These are phyloP conservation scores for Sylvilagus floridanus DNA, from an alignment of 2,797 vertebrate species.

Conservation along the genomic window DNA sequence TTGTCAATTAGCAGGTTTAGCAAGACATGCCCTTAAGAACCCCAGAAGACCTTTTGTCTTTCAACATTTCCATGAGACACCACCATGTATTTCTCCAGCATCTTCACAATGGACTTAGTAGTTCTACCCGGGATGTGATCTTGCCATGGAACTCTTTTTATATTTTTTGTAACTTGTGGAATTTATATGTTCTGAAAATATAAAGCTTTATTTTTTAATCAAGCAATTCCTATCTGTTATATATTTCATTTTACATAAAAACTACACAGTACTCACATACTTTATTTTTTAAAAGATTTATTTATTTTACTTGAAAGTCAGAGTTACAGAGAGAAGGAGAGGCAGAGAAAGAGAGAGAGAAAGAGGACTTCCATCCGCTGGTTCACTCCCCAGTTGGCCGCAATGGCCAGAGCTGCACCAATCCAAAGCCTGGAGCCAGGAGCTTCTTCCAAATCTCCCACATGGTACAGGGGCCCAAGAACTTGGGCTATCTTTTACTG, in stretches of 20 bases:
- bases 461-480: too few relatives aligned
- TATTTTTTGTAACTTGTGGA: background rate
- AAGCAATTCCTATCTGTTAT: background rate
- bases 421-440: too few relatives aligned
- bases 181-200: background rate
- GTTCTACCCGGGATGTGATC: background rate
- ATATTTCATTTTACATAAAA: background rate
- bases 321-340: too few relatives aligned
- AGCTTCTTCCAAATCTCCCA: too few relatives aligned
- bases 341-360: too few relatives aligned
- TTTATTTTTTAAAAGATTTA: too few relatives aligned
- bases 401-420: too few relatives aligned
- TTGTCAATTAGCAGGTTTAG: background rate
- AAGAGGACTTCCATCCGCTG: too few relatives aligned
- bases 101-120: background rate
- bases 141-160: background rate
- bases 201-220: background rate
- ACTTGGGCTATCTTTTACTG: too few relatives aligned
- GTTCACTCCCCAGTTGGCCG: too few relatives aligned
- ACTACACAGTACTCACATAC: background rate
- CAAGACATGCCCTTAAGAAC: background rate
- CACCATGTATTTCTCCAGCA: background rate
- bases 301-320: too few relatives aligned
- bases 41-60: background rate
- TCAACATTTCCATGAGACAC: background rate